Base-by-base conservation (phyloP, 2,888 invertebrate species). In the Pseudoips prasinana region DNA sequence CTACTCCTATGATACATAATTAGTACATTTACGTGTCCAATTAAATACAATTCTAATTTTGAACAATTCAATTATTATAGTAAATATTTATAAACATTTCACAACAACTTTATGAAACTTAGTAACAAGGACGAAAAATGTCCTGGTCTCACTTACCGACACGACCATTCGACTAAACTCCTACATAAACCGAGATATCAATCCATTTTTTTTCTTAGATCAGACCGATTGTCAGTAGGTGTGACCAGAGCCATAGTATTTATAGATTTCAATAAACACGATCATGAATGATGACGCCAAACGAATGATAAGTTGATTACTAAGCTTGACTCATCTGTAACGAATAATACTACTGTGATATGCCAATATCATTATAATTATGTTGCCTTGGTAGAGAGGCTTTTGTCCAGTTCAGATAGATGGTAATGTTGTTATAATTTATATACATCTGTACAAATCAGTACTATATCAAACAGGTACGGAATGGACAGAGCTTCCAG, bases 21-120 rank as follows among this genome's bases (percentile, higher is more conserved):
- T 3, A 14, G 14, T 20, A 74, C 67, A 77, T 73, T 67, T 67
- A 78, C 58, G 65, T 65, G 64, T 69, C 59, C 64, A 74, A 68
- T 61, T 75, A 51, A 58, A 46, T 64, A 65, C 64, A 68, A 58
- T 59, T 58, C 72, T 72, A 71, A 62, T 70, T 58, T 55, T 52
- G 65, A 71, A 79, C 76, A 73, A 64, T 74, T 68, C 57, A 67
- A 66, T 64, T 65, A 71, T 72, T 73, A 65, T 61, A 20, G 56
- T 82, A 75, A 73, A 73, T 75, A 76, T 73, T 73, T 73, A 80
- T 84, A 80, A 82, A 84, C 77, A 84, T 78, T 78, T 75, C 73
- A 83, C 78, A 85, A 85, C 82, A 84, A 77, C 69, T 66, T 73
- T 55, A 64, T 60, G 72, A 75, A 73, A 77, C 59, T 65, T 69